Evolutionary conservation across 2,888 invertebrate genomes (phyloP).

Genomic region (Hirtodrosophila duncani): DNA sequence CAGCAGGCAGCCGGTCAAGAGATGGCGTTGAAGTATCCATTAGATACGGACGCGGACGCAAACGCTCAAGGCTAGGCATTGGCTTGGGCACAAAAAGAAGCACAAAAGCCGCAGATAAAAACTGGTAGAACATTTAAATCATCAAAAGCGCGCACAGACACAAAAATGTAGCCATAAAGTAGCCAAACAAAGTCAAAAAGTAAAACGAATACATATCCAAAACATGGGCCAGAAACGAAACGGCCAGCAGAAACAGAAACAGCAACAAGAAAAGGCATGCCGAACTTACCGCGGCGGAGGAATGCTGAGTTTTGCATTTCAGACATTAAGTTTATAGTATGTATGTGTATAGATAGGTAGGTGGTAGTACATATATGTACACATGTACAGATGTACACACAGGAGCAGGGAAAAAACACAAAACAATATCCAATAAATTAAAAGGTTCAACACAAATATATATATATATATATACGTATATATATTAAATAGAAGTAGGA

Average conservation of each 20-base stretch:
- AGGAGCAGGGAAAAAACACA: slow-evolving; percentile 44
- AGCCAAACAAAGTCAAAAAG: slow-evolving; percentile 34
- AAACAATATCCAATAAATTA: slow-evolving; percentile 67
- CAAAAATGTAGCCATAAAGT: slow-evolving; percentile 35
- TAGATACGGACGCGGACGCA: slow-evolving; percentile 64
- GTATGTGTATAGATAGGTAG: slow-evolving; percentile 20
- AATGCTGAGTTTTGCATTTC: slow-evolving; percentile 80
- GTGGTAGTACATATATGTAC: slow-evolving; percentile 18
- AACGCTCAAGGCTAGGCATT: slow-evolving; percentile 50
- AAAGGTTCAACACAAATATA: slow-evolving; percentile 45
- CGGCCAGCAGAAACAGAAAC: slow-evolving; percentile 28
- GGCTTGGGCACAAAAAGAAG: slow-evolving; percentile 15
- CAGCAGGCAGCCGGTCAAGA: slow-evolving; percentile 37
- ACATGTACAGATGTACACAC: slow-evolving; percentile 18
- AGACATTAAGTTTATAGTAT: slow-evolving; percentile 43
- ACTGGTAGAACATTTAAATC: slow-evolving; percentile 33
- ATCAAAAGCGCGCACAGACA: slow-evolving; percentile 26
- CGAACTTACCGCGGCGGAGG: slow-evolving; percentile 86
- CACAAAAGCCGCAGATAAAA: slow-evolving; percentile 52
- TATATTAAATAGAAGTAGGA: slow-evolving; percentile 18
- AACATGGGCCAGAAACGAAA: slow-evolving; percentile 24
- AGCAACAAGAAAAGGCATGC: slow-evolving; percentile 70
- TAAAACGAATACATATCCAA: slow-evolving; percentile 39
- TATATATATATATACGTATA: slow-evolving; percentile 29
- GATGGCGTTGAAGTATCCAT: slow-evolving; percentile 59